Percentiles rank a stretch among this genome's conserved stretches.
These are phyloP conservation scores for Lates japonicus DNA, from an alignment of 2,797 vertebrate species.

Conservation along the genomic window DNA sequence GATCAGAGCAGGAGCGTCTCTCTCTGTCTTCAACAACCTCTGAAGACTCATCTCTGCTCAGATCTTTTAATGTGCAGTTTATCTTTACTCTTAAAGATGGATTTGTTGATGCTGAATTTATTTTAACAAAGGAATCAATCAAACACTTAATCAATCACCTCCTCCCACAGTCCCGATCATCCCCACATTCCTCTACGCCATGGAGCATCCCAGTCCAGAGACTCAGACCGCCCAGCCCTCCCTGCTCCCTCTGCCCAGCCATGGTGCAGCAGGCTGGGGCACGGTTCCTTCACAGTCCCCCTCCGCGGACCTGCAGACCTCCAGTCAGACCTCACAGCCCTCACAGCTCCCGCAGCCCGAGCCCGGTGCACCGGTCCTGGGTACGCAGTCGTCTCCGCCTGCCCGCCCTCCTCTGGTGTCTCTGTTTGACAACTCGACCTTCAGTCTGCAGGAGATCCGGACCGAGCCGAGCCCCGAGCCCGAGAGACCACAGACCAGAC, in stretches of 20 bases:
- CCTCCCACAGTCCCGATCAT: constrained; percentile 90
- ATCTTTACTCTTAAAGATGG: too few relatives aligned
- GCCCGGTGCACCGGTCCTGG: too few relatives aligned
- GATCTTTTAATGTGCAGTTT: too few relatives aligned
- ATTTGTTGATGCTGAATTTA: not conserved
- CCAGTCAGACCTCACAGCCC: not conserved
- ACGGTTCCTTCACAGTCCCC: not conserved
- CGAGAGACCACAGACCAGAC: not conserved
- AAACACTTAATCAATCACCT: not conserved
- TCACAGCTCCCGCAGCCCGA: constrained; percentile 12
- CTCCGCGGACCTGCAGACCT: not conserved
- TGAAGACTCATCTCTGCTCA: too few relatives aligned
- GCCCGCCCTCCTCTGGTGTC: constrained; percentile 76
- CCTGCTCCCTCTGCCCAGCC: constrained; percentile 14
- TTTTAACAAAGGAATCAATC: not conserved
- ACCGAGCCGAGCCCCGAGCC: fast-evolving
- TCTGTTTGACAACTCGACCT: constrained; percentile 79
- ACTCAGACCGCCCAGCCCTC: constrained; percentile 30
- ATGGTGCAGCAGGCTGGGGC: not conserved
- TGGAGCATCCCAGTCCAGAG: constrained; percentile 80
- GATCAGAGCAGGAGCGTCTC: too few relatives aligned
- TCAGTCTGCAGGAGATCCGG: constrained; percentile 24
- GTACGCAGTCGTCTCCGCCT: not conserved
- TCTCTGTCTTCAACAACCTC: too few relatives aligned
- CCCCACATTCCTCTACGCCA: constrained; percentile 91